phyloP scores from a whole-genome alignment of 2,113 vertebrate genomes.

The Phrynosoma blainvillii region DNA sequence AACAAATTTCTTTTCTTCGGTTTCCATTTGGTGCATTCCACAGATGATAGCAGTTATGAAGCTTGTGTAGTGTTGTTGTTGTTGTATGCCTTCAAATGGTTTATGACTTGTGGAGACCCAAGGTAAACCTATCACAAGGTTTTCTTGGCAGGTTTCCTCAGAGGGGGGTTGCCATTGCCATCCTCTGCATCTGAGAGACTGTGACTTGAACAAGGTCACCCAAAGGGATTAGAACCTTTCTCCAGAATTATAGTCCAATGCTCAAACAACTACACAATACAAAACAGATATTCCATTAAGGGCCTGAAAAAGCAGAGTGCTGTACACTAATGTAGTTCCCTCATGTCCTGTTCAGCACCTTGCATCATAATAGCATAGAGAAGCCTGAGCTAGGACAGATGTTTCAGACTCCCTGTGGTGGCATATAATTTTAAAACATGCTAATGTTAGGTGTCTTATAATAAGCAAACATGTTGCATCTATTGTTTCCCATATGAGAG shows the following conservation, averaged over 20 bases:
- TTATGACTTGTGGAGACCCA: too few relatives aligned
- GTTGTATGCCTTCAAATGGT: too few relatives aligned
- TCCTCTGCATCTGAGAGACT: too few relatives aligned
- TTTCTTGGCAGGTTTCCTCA: too few relatives aligned
- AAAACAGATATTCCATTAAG: background rate
- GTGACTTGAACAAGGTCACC: too few relatives aligned
- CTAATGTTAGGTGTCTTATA: background rate
- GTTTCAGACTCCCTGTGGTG: background rate
- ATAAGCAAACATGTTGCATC: background rate
- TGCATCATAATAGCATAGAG: background rate
- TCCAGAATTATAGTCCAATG: too few relatives aligned
- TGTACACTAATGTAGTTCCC: background rate
- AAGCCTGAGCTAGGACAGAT: background rate
- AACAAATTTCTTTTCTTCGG: too few relatives aligned
- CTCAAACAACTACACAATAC: too few relatives aligned
- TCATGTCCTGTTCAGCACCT: background rate
- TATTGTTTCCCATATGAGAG: background rate
- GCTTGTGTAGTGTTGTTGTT: background rate
- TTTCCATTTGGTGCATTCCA: background rate
- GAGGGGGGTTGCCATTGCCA: too few relatives aligned
- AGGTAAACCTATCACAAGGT: too few relatives aligned
- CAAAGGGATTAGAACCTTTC: too few relatives aligned
- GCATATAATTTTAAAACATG: background rate
- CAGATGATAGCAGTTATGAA: background rate
- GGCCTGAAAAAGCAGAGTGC: background rate